These are phyloP conservation scores for Henricia sp. DNA, from an alignment of 53 echinoderm and acorn worm species.

Conservation along the genomic window DNA sequence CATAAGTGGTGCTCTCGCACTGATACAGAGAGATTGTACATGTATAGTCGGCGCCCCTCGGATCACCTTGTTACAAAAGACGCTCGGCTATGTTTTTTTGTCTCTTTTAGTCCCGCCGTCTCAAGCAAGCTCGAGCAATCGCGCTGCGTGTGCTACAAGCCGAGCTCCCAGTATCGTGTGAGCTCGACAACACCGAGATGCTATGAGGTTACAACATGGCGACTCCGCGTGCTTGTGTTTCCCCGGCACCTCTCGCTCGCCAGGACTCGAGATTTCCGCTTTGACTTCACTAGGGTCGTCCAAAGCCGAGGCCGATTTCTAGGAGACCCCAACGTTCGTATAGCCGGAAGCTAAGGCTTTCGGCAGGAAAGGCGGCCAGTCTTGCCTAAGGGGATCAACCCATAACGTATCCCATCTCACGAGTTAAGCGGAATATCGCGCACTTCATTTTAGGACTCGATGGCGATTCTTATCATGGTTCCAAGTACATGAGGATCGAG, in stretches of 20 bases:
- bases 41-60: too few relatives aligned
- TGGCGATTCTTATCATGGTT: background rate
- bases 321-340: background rate
- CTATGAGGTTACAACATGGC: conserved; percentile 59
- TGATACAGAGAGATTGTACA: too few relatives aligned
- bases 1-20: conserved; percentile 35
- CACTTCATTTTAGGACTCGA: background rate
- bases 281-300: conserved; percentile 29
- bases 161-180: conserved; percentile 42
- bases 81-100: conserved; percentile 4
- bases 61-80: too few relatives aligned
- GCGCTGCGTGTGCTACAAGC: conserved; percentile 10
- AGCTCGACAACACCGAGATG: background rate
- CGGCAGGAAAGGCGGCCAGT: conserved; percentile 54
- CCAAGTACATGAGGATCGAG: background rate
- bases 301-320: conserved; percentile 22
- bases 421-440: conserved; percentile 25
- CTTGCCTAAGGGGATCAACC: conserved; percentile 22
- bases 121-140: background rate
- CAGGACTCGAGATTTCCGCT: conserved; percentile 56
- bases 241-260: conserved; percentile 8
- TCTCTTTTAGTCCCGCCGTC: background rate
- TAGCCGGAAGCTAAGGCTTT: conserved; percentile 52
- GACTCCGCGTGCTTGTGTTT: conserved; percentile 27
- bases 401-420: conserved; percentile 33